Evolutionary conservation across 92 coral and sea anemone species (phyloP).

Genomic region (Pocillopora meandrina): DNA sequence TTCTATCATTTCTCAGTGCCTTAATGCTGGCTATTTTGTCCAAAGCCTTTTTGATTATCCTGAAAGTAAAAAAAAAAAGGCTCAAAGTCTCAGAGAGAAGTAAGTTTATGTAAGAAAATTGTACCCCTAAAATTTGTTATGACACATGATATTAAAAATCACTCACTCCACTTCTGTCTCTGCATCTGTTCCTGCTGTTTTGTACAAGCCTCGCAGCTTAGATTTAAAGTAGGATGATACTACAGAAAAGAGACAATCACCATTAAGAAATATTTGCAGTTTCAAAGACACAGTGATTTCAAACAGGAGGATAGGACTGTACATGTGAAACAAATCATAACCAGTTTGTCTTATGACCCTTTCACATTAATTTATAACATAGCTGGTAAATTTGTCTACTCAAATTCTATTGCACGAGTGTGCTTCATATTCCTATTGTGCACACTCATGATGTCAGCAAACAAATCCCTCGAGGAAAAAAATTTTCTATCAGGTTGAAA

Average conservation of each 20-base stretch:
- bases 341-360: too few species aligned
- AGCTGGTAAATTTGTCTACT: too few species aligned
- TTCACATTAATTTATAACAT: too few species aligned
- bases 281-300: neutral
- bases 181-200: constrained; percentile 93
- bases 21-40: constrained; percentile 96
- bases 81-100: neutral
- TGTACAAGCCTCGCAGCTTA: constrained; percentile 91
- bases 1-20: constrained; percentile 90
- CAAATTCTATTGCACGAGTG: too few species aligned
- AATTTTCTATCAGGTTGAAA: too few species aligned
- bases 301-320: neutral
- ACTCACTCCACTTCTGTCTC: constrained; percentile 97
- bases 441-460: too few species aligned
- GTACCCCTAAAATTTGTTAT: neutral
- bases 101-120: neutral
- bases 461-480: too few species aligned
- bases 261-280: too few species aligned
- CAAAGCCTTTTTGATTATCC: constrained; percentile 86
- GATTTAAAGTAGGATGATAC: constrained; percentile 96
- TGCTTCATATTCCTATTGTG: too few species aligned
- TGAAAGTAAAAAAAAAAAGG: constrained; percentile 22
- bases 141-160: neutral
- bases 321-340: too few species aligned
- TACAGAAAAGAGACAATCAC: constrained; percentile 10